These are phyloP conservation scores for Syrrhaptes paradoxus DNA, from an alignment of 2,113 vertebrate genomes.

Conservation along the genomic window DNA sequence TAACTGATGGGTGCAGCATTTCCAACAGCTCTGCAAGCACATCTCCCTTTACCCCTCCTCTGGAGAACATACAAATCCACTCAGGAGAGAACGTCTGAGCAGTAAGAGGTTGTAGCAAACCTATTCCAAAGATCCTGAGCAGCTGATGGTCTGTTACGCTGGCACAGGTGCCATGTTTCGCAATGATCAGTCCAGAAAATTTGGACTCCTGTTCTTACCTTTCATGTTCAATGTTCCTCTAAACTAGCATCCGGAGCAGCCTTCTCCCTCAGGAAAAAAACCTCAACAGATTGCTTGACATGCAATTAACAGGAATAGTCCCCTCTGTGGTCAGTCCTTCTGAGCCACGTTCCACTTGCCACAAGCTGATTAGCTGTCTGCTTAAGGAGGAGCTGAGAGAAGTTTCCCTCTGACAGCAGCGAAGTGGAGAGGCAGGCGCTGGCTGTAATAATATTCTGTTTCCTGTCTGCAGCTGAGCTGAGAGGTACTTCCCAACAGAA, in stretches of 20 bases:
- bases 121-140: background rate
- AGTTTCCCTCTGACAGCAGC: slow-evolving; percentile 26
- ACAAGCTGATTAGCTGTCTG: slow-evolving; percentile 13
- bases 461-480: slow-evolving; percentile 36
- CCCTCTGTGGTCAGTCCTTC: background rate
- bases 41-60: background rate
- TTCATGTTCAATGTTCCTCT: slow-evolving; percentile 21
- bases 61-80: background rate
- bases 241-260: slow-evolving; percentile 23
- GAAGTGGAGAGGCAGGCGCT: slow-evolving; percentile 10
- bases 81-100: background rate
- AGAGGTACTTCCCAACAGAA: slow-evolving; percentile 47
- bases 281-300: background rate
- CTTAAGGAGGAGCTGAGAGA: slow-evolving; percentile 24
- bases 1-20: slow-evolving; percentile 30
- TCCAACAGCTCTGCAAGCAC: background rate
- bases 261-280: background rate
- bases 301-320: background rate
- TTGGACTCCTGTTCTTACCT: slow-evolving; percentile 25
- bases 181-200: background rate
- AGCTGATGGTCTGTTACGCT: background rate
- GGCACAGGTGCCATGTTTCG: background rate
- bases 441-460: slow-evolving; percentile 21
- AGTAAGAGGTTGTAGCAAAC: background rate
- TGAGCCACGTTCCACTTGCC: background rate